Percentiles rank a stretch among this genome's conserved stretches.
These are phyloP conservation scores for Bombycilla garrulus DNA, from an alignment of 2,113 vertebrate genomes.

Conservation along the genomic window DNA sequence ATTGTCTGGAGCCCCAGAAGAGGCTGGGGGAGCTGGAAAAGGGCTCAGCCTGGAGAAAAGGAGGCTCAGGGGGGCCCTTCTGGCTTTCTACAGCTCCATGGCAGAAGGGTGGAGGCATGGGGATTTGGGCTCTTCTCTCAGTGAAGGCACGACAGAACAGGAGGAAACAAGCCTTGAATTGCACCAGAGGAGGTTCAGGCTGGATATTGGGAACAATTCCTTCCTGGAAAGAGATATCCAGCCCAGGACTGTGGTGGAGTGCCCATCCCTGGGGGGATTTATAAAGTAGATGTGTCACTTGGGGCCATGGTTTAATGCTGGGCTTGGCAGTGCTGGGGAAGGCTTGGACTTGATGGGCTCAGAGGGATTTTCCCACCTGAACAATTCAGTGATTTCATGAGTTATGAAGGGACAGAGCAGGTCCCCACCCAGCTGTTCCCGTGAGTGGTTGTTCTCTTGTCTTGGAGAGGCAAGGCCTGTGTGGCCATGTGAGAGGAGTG, in stretches of 20 bases:
- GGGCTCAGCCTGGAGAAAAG: background rate
- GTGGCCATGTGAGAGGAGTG: no score
- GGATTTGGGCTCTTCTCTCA: background rate
- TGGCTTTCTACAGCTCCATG: background rate
- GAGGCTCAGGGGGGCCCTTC: background rate
- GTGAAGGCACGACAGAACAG: background rate
- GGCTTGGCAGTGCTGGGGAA: no score
- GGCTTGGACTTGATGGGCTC: background rate
- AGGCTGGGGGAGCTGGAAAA: background rate
- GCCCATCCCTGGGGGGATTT: background rate
- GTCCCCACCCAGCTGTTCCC: background rate
- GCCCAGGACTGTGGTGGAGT: no score
- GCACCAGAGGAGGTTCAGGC: background rate
- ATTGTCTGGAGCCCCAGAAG: background rate
- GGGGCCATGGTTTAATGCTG: background rate
- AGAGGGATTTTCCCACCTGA: background rate
- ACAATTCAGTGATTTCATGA: rapidly evolving
- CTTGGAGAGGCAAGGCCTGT: rapidly evolving
- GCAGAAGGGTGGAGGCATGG: no score
- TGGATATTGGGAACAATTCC: no score
- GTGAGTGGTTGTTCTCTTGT: rapidly evolving
- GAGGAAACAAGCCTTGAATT: background rate
- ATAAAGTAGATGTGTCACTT: background rate
- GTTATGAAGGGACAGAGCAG: no score
- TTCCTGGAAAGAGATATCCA: background rate